phyloP scores from a whole-genome alignment of 2,888 invertebrate genomes.

The Zaprionus bogoriensis region DNA sequence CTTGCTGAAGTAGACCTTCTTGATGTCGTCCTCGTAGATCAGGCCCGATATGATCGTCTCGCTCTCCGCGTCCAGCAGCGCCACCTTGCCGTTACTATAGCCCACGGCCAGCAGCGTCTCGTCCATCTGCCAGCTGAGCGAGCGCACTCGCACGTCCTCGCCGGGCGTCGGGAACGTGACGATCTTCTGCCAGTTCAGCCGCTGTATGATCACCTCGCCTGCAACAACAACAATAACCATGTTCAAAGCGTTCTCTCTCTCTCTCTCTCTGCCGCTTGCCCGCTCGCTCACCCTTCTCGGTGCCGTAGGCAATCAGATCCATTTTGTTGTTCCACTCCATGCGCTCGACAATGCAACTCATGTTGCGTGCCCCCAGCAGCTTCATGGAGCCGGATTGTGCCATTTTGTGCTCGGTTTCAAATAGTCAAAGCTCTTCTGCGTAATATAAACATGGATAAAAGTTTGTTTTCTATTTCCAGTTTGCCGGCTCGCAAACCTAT shows the following conservation, averaged over 20 bases:
- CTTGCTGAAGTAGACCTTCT: constrained; percentile 89
- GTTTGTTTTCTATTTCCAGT: constrained; percentile 6
- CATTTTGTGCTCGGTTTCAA: constrained; percentile 54
- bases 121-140: constrained; percentile 96
- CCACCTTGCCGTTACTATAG: constrained; percentile 88
- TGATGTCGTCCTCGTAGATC: constrained; percentile 86
- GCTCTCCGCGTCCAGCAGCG: constrained; percentile 92
- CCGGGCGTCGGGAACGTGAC: constrained; percentile 91
- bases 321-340: constrained; percentile 97
- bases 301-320: constrained; percentile 95
- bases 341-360: constrained; percentile 86
- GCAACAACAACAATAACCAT: neutral
- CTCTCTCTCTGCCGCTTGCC: no score
- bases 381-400: constrained; percentile 81
- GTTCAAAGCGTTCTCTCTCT: no score
- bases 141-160: constrained; percentile 89
- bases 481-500: constrained; percentile 38
- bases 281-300: constrained; percentile 87
- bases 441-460: constrained; percentile 1
- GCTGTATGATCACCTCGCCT: constrained; percentile 94
- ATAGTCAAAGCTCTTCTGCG: neutral
- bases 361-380: constrained; percentile 80
- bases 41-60: constrained; percentile 89
- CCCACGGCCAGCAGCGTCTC: constrained; percentile 90
- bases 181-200: constrained; percentile 96